A percentile compares a stretch with the other conserved stretches of the same genome.
phyloP scores from a whole-genome alignment of 2,797 vertebrate species.

The Schizopygopsis pylzovi region DNA sequence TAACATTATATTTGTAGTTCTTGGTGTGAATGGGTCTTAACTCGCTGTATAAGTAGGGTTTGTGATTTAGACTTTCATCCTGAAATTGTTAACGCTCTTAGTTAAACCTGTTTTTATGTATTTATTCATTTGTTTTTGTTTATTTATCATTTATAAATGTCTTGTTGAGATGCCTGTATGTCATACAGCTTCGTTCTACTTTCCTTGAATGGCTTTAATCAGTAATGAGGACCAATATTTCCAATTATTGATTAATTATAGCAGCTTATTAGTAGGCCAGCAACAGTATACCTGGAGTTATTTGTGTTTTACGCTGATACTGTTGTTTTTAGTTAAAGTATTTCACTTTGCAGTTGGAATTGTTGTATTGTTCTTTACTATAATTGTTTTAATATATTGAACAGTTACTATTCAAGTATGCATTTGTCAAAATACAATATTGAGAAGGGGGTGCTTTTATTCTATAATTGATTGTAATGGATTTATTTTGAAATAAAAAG shows the following conservation, averaged over 20 bases:
- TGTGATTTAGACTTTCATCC: too few relatives aligned
- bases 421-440: too few relatives aligned
- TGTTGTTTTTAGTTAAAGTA: neutral
- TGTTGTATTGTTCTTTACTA: slow-evolving; percentile 20
- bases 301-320: neutral
- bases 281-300: neutral
- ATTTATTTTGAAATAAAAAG: too few relatives aligned
- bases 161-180: slow-evolving; percentile 7
- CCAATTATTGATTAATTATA: slow-evolving; percentile 30
- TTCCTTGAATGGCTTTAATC: neutral
- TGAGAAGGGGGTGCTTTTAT: too few relatives aligned
- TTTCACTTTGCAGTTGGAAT: neutral
- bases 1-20: too few relatives aligned
- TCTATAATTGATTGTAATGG: too few relatives aligned
- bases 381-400: neutral
- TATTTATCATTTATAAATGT: neutral
- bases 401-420: too few relatives aligned
- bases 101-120: too few relatives aligned
- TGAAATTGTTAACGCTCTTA: too few relatives aligned
- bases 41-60: too few relatives aligned
- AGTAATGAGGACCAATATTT: slow-evolving; percentile 43
- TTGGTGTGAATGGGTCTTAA: too few relatives aligned
- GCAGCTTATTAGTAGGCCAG: slow-evolving; percentile 46
- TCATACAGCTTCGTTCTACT: slow-evolving; percentile 27
- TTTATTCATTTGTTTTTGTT: too few relatives aligned